Evolutionary conservation across 2,797 vertebrate genomes (phyloP).

Genomic region (Pseudocheirus occidentalis): DNA sequence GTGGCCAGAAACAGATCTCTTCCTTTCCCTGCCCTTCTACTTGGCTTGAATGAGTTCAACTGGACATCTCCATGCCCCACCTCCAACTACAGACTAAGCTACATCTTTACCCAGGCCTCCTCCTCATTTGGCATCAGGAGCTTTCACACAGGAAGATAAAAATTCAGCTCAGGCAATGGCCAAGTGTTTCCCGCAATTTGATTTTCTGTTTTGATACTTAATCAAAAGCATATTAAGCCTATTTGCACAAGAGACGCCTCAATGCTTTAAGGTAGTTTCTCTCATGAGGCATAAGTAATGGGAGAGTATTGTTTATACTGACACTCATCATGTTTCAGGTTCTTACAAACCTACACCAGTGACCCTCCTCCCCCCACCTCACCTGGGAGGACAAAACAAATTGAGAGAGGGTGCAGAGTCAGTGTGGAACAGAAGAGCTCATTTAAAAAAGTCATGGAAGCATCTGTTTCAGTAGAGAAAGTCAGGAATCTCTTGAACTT

Average conservation of each 20-base stretch:
- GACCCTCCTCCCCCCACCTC: not conserved
- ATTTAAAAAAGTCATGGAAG: constrained; percentile 19
- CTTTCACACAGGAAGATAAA: constrained; percentile 15
- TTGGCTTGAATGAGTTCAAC: constrained; percentile 16
- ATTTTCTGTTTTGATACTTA: constrained; percentile 77
- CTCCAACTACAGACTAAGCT: not conserved
- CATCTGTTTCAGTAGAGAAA: not conserved
- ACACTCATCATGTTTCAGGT: constrained; percentile 64
- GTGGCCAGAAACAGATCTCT: not conserved
- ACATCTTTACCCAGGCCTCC: not conserved
- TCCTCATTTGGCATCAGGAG: not conserved
- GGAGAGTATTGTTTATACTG: constrained; percentile 77
- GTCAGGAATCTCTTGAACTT: not conserved
- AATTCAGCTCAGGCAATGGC: constrained; percentile 50
- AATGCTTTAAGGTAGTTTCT: constrained; percentile 77
- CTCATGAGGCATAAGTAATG: constrained; percentile 81
- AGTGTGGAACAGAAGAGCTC: constrained; percentile 29
- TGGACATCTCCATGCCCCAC: not conserved
- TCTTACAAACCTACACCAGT: constrained; percentile 75
- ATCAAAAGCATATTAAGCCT: constrained; percentile 80
- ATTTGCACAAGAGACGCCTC: constrained; percentile 74
- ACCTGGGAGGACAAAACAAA: constrained; percentile 11
- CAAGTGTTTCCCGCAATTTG: constrained; percentile 48
- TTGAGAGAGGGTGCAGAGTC: not conserved
- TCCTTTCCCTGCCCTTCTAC: not conserved